phyloP scores from a whole-genome alignment of 1,140 invertebrate species.

The Spodoptera frugiperda region DNA sequence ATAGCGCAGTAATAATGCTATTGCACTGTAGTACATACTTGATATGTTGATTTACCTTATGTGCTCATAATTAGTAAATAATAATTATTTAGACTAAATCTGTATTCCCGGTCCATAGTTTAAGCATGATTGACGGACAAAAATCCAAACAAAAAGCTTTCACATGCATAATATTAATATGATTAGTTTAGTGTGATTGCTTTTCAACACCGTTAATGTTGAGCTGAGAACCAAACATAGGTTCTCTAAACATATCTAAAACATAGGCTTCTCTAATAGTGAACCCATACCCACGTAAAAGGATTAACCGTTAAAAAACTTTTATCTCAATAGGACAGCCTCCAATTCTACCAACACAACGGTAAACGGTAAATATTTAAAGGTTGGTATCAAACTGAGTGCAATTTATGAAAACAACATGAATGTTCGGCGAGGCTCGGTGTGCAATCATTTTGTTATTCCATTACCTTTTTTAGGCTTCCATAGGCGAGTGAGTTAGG shows the following conservation, averaged over 20 bases:
- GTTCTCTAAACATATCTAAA: too few relatives aligned
- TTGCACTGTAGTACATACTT: too few relatives aligned
- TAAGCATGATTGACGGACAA: too few relatives aligned
- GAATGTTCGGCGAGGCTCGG: conserved; percentile 15
- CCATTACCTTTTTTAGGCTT: conserved; percentile 47
- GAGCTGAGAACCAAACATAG: not conserved
- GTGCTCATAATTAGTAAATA: too few relatives aligned
- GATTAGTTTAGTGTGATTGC: too few relatives aligned
- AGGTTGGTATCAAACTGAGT: conserved; percentile 60
- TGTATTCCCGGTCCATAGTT: too few relatives aligned
- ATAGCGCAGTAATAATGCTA: too few relatives aligned
- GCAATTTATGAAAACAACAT: conserved; percentile 64
- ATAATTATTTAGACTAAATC: too few relatives aligned
- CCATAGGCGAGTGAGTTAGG: conserved; percentile 27
- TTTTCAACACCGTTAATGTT: too few relatives aligned
- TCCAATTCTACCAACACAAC: conserved; percentile 26
- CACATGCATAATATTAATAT: too few relatives aligned
- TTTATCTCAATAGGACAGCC: conserved; percentile 30
- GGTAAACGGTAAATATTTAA: conserved; percentile 52
- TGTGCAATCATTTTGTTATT: conserved; percentile 50
- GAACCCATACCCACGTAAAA: not conserved
- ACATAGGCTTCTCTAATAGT: not conserved
- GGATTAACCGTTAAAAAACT: conserved; percentile 17
- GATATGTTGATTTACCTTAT: too few relatives aligned
- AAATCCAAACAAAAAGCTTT: too few relatives aligned